Evolutionary conservation across 2,888 invertebrate species (phyloP).

Genomic region (Pyrrhosoma nymphula): DNA sequence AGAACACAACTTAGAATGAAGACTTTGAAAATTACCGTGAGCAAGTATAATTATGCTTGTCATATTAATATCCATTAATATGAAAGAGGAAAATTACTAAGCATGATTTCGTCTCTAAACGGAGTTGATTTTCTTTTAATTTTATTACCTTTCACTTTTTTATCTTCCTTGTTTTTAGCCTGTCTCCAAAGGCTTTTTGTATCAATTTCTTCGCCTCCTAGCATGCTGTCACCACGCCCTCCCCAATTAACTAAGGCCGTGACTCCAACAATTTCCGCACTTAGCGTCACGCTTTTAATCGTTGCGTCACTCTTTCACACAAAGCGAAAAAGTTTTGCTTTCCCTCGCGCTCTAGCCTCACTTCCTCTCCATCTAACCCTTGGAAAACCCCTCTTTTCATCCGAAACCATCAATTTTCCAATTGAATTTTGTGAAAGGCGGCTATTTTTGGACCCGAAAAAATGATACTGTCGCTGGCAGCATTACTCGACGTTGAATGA

Average conservation of each 20-base stretch:
- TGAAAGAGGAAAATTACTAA: too few relatives aligned
- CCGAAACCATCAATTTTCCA: slow-evolving; percentile 62
- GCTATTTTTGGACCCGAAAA: background rate
- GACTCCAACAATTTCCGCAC: slow-evolving; percentile 47
- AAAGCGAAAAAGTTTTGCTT: background rate
- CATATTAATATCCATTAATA: too few relatives aligned
- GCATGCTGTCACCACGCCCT: background rate
- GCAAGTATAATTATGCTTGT: too few relatives aligned
- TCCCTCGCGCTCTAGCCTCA: slow-evolving; percentile 19
- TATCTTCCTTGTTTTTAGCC: background rate
- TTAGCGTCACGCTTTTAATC: slow-evolving; percentile 28
- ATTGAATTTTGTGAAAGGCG: slow-evolving; percentile 23
- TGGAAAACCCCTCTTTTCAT: background rate
- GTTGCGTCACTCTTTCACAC: slow-evolving; percentile 30
- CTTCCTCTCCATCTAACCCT: background rate
- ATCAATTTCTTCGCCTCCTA: background rate
- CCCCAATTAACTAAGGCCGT: slow-evolving; percentile 24
- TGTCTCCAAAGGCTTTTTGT: background rate
- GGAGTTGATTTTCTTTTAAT: background rate
- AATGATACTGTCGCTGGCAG: background rate
- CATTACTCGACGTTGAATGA: background rate
- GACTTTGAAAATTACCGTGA: too few relatives aligned
- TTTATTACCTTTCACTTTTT: background rate
- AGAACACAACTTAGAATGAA: too few relatives aligned
- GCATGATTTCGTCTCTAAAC: too few relatives aligned